Evolutionary conservation across 35 echinoderm and acorn worm genomes (phyloP).

Genomic region (Eucidaris tribuloides): DNA sequence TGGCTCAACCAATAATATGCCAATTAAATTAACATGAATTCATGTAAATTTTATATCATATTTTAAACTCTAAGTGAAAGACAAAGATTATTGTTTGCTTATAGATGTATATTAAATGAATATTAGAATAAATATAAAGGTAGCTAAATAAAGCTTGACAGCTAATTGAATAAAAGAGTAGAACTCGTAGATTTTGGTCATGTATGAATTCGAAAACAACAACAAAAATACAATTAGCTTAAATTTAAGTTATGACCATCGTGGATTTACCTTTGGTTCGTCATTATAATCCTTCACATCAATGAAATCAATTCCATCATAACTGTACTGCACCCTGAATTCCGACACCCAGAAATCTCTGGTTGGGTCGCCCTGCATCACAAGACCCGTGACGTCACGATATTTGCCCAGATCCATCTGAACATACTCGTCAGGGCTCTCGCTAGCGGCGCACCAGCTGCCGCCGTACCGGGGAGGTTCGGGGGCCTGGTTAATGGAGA

Average conservation of each 20-base stretch:
- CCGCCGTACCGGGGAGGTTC: neutral
- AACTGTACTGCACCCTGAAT: neutral
- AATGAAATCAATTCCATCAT: neutral
- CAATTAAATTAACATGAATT: too few species aligned
- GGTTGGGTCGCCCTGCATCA: neutral
- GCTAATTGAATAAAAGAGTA: neutral
- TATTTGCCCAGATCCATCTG: neutral
- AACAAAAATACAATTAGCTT: neutral
- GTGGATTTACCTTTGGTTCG: neutral
- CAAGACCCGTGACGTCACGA: neutral
- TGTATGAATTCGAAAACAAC: neutral
- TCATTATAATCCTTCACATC: neutral
- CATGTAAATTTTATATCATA: too few species aligned
- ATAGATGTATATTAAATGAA: too few species aligned
- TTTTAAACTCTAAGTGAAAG: too few species aligned
- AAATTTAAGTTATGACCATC: neutral
- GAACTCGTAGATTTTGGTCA: neutral
- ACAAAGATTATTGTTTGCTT: too few species aligned
- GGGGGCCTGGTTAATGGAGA: neutral
- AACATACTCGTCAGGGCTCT: neutral
- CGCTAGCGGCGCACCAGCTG: slow-evolving; percentile 3
- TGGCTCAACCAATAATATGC: too few species aligned
- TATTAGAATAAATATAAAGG: neutral
- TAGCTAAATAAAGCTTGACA: neutral
- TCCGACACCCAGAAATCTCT: slow-evolving; percentile 10